These are phyloP conservation scores for Antheraea mylitta DNA, from an alignment of 1,140 invertebrate species.

Conservation along the genomic window DNA sequence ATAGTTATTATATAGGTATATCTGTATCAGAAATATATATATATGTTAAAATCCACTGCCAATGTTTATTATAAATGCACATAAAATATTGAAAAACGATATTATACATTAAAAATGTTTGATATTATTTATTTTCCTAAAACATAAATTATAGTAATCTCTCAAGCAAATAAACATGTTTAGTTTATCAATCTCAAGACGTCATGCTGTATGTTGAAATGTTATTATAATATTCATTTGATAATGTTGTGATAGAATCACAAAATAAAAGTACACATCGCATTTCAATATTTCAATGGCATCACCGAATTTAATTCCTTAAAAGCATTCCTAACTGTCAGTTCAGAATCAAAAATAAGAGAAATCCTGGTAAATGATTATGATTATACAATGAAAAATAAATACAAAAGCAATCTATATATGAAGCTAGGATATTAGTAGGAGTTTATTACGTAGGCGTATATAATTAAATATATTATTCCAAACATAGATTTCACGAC, in stretches of 20 bases:
- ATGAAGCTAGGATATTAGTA: neutral
- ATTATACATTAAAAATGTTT: neutral
- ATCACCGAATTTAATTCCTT: neutral
- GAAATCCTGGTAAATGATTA: conserved; percentile 10
- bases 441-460: neutral
- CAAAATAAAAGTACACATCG: neutral
- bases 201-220: too few relatives aligned
- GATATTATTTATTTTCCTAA: too few relatives aligned
- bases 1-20: too few relatives aligned
- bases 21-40: neutral
- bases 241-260: neutral
- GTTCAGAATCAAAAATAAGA: conserved; percentile 35
- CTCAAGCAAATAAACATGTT: too few relatives aligned
- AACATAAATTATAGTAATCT: too few relatives aligned
- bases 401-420: too few relatives aligned
- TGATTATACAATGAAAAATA: neutral
- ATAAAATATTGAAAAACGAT: neutral
- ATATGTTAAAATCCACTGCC: neutral
- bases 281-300: neutral
- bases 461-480: neutral
- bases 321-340: conserved; percentile 28
- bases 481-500: neutral
- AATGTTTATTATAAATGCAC: neutral
- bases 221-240: too few relatives aligned
- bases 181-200: too few relatives aligned